Evolutionary conservation across 2,888 invertebrate species (phyloP).

Genomic region (Aproaerema taeniolella): DNA sequence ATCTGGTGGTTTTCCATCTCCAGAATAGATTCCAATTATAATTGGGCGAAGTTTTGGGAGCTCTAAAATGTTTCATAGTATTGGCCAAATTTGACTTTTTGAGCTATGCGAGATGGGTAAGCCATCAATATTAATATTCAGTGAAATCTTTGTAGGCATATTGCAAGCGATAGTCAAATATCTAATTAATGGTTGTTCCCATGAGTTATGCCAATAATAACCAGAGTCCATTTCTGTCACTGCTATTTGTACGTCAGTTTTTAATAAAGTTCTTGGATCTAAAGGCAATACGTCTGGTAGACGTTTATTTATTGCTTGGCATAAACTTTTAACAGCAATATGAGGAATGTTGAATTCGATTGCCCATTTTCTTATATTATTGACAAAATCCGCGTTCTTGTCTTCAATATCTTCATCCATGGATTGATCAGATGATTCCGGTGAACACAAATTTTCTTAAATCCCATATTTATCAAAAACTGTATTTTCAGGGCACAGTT

Average conservation of each 20-base stretch:
- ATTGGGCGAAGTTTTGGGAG: conserved; percentile 2
- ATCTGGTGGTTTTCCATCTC: conserved; percentile 17
- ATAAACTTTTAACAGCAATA: background rate
- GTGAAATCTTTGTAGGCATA: background rate
- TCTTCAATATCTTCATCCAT: background rate
- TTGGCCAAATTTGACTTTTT: conserved; percentile 20
- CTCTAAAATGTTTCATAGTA: conserved; percentile 17
- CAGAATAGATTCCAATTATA: conserved; percentile 19
- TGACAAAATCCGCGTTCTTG: background rate
- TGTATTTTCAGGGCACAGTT: background rate
- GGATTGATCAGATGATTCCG: background rate
- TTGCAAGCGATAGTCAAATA: no score
- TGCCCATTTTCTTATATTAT: background rate
- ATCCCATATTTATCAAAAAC: background rate
- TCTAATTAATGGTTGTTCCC: no score
- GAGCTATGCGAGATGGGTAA: conserved; percentile 21
- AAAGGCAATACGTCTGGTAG: background rate
- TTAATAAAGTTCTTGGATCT: background rate
- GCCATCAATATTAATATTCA: conserved; percentile 19
- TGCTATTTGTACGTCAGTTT: background rate
- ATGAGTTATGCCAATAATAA: conserved; percentile 1
- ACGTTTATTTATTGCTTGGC: background rate
- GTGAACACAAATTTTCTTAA: no score
- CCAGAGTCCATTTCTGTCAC: background rate
- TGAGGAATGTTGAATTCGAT: background rate